Base-by-base conservation (phyloP, 2,113 vertebrate genomes). In the Notarius lentiginosus region DNA sequence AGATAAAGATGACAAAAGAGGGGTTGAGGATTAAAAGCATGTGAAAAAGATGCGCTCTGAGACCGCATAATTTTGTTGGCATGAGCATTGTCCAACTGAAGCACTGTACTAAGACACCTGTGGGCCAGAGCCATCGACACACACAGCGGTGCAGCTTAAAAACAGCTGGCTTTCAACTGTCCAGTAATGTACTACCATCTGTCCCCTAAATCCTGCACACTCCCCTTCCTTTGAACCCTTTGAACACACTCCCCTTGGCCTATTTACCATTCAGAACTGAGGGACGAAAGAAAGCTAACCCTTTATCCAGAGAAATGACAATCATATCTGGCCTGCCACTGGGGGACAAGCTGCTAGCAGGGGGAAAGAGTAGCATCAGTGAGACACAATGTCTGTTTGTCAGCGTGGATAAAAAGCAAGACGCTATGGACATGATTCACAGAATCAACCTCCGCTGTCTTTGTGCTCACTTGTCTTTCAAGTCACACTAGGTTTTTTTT, bases 1-100 rank as follows among this genome's bases (percentile, higher is more conserved):
- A 55, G 90, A 91, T 90, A 88, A 86, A 89, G 87, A 90, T 76
- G 83, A 90, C 89, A 27, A 87, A 49, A n/a, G 12, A 5, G 47
- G 73, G 34, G 47, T 51, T 76, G 18, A 73, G 70, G 34, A 73
- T 20, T 73, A 84, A 84, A 83, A 91, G 88, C 81, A 89, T 84
- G 82, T 51, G 70, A 75, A 83, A 70, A 24, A 83, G 22, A 86
- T 51, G 17, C 51, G 70, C 77, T 81, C 27, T 2, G 24, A 76
- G 30, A 51, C 76, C 6, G 79, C 60, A 41, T 76, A 27, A 70
- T 87, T 70, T 79, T 72, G 76, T 73, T 79, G 47, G 83, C 76
- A 81, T 88, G 73, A 88, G 53, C 0, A 30, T 68, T 51, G 53
- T 73, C 17, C 70, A 34, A 47, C 17, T 47, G 34, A 47, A 73